A percentile compares a stretch with the other conserved stretches of the same genome.
Conservation (phyloP, 1,140 invertebrate species). For the Tribolium madens region DNA sequence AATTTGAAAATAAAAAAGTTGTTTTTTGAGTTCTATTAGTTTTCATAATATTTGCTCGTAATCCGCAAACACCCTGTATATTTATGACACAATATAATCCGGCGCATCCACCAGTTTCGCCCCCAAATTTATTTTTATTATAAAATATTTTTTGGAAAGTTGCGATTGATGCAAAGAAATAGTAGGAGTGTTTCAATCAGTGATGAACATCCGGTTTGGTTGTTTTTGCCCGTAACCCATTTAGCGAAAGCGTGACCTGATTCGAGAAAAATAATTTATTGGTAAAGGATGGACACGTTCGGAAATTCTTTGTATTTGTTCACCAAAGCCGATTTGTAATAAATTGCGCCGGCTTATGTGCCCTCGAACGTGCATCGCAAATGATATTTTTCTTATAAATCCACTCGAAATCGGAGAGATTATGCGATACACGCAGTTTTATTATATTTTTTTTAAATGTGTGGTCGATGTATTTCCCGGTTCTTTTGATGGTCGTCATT, state of each 20-base stretch:
- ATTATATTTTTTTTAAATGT: not conserved
- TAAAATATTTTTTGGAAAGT: no score
- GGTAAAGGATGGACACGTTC: slow-evolving; percentile 12
- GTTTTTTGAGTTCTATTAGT: no score
- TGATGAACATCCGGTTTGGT: slow-evolving; percentile 27
- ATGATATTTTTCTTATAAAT: slow-evolving; percentile 26
- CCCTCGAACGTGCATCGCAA: not conserved
- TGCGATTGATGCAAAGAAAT: slow-evolving; percentile 15
- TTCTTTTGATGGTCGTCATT: not conserved
- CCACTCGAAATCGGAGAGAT: not conserved
- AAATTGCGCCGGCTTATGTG: slow-evolving; percentile 2
- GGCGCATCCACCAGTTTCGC: no score
- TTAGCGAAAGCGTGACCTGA: slow-evolving; percentile 32
- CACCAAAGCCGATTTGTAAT: slow-evolving; percentile 3
- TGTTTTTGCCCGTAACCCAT: slow-evolving; percentile 42
- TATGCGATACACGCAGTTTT: slow-evolving; percentile 1
- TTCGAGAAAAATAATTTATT: slow-evolving; percentile 13
- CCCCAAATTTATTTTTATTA: no score
- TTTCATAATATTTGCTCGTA: no score
- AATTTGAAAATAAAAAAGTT: no score
- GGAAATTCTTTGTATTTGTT: slow-evolving; percentile 5
- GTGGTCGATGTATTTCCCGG: no score
- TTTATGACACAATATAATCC: no score
- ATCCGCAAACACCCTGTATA: no score
- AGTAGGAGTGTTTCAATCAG: slow-evolving; percentile 18